These are phyloP conservation scores for Cassiopea andromeda DNA, from an alignment of 30 jellyfish, hydroid and myxozoan species.

Conservation along the genomic window DNA sequence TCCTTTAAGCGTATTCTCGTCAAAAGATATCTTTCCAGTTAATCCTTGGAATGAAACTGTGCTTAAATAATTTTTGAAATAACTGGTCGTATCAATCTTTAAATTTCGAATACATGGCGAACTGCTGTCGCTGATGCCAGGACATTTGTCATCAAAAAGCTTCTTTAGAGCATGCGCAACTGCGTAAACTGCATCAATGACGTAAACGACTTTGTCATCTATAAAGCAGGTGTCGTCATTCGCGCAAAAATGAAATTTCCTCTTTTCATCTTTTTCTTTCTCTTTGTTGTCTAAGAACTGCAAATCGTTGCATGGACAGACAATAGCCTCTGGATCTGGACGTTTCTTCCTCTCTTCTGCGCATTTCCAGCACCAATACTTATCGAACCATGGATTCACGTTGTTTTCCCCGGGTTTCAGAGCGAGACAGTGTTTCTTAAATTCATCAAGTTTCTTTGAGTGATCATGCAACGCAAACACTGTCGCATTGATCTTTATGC, in stretches of 20 bases:
- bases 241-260: slow-evolving; percentile 51
- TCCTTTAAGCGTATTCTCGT: slow-evolving; percentile 51
- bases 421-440: slow-evolving; percentile 46
- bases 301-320: slow-evolving; percentile 15
- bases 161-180: slow-evolving; percentile 80
- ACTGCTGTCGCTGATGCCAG: slow-evolving; percentile 18
- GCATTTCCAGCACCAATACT: slow-evolving; percentile 76
- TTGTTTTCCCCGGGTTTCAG: slow-evolving; percentile 55
- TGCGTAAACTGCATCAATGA: slow-evolving; percentile 88
- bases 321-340: neutral
- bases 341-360: neutral
- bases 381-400: slow-evolving; percentile 75
- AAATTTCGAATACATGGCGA: slow-evolving; percentile 17
- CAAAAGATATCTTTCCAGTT: slow-evolving; percentile 76
- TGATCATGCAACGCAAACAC: slow-evolving; percentile 73
- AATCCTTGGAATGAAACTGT: slow-evolving; percentile 68
- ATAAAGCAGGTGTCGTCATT: slow-evolving; percentile 63
- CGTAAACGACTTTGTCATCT: slow-evolving; percentile 84
- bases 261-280: slow-evolving; percentile 3
- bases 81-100: slow-evolving; percentile 36
- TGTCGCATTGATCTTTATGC: slow-evolving; percentile 35
- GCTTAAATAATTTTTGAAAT: slow-evolving; percentile 49
- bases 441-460: slow-evolving; percentile 36
- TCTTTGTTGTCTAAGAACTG: slow-evolving; percentile 4
- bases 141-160: slow-evolving; percentile 38